Evolutionary conservation across 2,888 invertebrate genomes (phyloP), one percentile per base, ranked within the genome.

Genomic region (Metalampra italica): DNA sequence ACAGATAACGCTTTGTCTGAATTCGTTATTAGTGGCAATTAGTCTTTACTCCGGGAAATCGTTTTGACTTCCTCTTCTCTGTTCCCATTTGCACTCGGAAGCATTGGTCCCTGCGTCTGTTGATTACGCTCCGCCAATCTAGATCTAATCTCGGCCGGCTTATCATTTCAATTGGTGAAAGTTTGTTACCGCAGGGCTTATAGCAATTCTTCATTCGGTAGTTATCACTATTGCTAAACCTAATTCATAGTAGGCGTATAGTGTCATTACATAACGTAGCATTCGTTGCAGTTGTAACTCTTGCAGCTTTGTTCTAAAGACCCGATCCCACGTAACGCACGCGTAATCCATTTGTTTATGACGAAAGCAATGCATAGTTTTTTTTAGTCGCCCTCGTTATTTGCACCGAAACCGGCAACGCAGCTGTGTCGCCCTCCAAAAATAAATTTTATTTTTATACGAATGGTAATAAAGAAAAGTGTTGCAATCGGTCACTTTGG

Each of bases 111-210:
- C 62, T 66, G 66, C 67, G 71, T 70, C 69, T 71, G 77, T 76
- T 74, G 78, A 82, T 86, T 82, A 78, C 74, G 71, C 70, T 77
- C 66, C 63, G 71, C 73, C 78, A 75, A 78, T 78, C 77, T 77
- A 62, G 69, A 81, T 80, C 71, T 71, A 73, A 83, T 82, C 78
- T 78, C 62, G 66, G 58, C 64, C 58, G 61, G 66, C 69, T 75
- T 68, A 67, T 68, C 63, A 66, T 67, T 76, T 60, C 54, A 56
- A 66, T 59, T 59, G 64, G 82, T 78, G 87, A 87, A 87, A 86
- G 85, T 78, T 73, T 58, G 62, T 64, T 68, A 65, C 60, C 54
- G 56, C 58, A 56, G 45, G 52, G 50, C 49, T 47, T 41, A 14
- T 32, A 30, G 43, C 47, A 47, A 34, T 46, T 48, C 51, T 44